phyloP scores from a whole-genome alignment of 2,888 invertebrate species.

The Seira sanloemensis region DNA sequence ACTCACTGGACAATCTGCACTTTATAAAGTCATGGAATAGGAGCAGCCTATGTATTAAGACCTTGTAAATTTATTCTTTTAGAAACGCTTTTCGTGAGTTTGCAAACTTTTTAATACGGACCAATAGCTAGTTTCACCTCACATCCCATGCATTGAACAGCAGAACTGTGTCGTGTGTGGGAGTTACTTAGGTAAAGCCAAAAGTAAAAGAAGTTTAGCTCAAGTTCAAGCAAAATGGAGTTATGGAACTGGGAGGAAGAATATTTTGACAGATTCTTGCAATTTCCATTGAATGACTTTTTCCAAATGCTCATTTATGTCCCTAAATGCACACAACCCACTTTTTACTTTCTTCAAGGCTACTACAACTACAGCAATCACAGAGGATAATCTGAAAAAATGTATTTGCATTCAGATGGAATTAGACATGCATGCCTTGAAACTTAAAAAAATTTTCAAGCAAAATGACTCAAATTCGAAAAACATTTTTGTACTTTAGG shows the following conservation, averaged over 20 bases:
- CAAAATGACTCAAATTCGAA: not conserved
- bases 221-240: not conserved
- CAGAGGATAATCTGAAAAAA: not conserved
- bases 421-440: not conserved
- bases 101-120: not conserved
- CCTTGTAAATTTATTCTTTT: too few relatives aligned
- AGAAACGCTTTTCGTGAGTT: not conserved
- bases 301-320: not conserved
- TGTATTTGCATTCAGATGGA: not conserved
- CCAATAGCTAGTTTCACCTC: not conserved
- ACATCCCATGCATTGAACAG: not conserved
- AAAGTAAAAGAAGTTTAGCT: too few relatives aligned
- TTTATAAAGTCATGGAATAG: too few relatives aligned
- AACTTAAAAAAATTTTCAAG: not conserved
- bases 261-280: not conserved
- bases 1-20: too few relatives aligned
- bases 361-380: not conserved
- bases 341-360: not conserved
- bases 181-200: not conserved
- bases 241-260: not conserved
- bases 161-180: not conserved
- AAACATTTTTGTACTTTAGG: not conserved
- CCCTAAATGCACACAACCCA: not conserved
- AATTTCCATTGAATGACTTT: not conserved
- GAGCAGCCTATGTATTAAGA: too few relatives aligned